A percentile compares a stretch with the other conserved stretches of the same genome.
Evolutionary conservation across 2,888 invertebrate genomes (phyloP).

Genomic region (Macrophya alboannulata): DNA sequence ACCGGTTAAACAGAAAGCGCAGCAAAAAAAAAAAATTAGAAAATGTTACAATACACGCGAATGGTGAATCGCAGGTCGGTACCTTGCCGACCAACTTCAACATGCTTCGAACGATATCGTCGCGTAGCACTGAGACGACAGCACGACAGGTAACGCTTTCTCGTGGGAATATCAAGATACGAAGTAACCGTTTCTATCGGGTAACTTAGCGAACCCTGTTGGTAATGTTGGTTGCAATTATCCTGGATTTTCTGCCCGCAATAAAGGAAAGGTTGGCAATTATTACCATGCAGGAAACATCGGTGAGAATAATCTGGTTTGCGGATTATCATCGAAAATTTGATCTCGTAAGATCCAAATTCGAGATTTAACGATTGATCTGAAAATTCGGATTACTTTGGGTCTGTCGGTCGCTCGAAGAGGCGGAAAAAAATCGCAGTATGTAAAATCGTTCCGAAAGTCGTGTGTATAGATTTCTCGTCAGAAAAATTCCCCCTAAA

Average conservation of each 20-base stretch:
- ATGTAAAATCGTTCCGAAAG: neutral
- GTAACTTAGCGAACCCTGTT: slow-evolving; percentile 2
- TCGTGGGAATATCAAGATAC: slow-evolving; percentile 16
- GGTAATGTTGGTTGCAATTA: slow-evolving; percentile 8
- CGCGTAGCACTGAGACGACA: neutral
- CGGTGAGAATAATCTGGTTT: neutral
- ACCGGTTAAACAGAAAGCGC: neutral
- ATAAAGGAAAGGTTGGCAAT: neutral
- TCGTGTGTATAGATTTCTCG: slow-evolving; percentile 12
- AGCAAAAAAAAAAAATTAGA: neutral
- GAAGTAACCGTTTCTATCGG: slow-evolving; percentile 8
- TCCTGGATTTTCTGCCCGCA: neutral
- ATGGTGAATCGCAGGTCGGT: slow-evolving; percentile 15
- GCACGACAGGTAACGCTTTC: slow-evolving; percentile 35
- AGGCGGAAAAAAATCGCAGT: slow-evolving; percentile 31
- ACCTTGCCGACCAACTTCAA: slow-evolving; percentile 29
- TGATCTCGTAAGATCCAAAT: neutral
- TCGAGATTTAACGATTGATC: neutral
- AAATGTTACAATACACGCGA: neutral
- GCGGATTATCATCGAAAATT: neutral
- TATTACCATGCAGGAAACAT: neutral
- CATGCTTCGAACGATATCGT: neutral
- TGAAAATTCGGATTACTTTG: neutral
- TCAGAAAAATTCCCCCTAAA: slow-evolving; percentile 10
- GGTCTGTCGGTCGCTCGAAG: neutral